phyloP scores from a whole-genome alignment of 2,113 vertebrate genomes.

The Nematolebias whitei region DNA sequence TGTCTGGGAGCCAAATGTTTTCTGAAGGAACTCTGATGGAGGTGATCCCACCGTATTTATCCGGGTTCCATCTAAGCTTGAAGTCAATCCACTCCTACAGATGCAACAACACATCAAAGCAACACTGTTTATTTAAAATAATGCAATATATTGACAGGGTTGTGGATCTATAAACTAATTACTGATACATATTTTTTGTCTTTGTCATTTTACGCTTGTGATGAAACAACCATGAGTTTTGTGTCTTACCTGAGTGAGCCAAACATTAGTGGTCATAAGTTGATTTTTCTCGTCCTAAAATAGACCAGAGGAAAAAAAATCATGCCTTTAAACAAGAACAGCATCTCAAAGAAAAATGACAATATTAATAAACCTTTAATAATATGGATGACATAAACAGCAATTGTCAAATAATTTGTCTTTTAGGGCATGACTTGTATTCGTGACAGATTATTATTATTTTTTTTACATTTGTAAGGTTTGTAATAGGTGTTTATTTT shows the following conservation, averaged over 20 bases:
- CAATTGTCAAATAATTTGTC: no score
- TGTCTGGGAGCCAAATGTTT: constrained; percentile 95
- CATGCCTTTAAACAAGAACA: background rate
- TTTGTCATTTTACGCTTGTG: no score
- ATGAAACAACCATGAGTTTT: background rate
- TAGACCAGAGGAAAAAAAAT: background rate
- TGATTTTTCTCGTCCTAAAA: constrained; percentile 97
- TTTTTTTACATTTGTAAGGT: no score
- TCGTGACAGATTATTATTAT: no score
- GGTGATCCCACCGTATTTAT: constrained; percentile 90
- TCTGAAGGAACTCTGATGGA: constrained; percentile 94
- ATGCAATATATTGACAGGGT: background rate
- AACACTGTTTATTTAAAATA: background rate
- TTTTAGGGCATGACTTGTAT: no score
- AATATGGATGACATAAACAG: background rate
- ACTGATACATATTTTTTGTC: background rate
- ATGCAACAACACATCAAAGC: constrained; percentile 12
- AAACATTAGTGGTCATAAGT: constrained; percentile 97
- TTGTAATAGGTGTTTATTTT: no score
- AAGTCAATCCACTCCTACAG: constrained; percentile 92
- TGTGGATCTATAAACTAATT: background rate
- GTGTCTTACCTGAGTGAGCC: constrained; percentile 83
- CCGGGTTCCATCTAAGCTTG: constrained; percentile 93
- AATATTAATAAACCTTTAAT: background rate
- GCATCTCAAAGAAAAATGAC: background rate